These are phyloP conservation scores for Megalopta genalis DNA, from an alignment of 1,140 invertebrate species.

Conservation along the genomic window DNA sequence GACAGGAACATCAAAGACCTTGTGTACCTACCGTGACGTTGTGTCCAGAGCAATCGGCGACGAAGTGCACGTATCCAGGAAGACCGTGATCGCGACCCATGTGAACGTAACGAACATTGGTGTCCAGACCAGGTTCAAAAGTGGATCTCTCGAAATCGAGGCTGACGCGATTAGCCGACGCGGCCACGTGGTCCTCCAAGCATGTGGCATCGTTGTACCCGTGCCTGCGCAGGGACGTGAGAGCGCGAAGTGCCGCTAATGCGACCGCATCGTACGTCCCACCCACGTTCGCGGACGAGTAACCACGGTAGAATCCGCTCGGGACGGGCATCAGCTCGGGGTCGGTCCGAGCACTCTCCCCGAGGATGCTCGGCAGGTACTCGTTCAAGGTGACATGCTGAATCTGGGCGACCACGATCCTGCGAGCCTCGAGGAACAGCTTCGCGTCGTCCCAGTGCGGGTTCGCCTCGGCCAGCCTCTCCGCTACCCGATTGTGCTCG, in stretches of 20 bases:
- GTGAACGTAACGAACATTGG: conserved; percentile 81
- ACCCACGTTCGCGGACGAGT: conserved; percentile 89
- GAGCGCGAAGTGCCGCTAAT: conserved; percentile 86
- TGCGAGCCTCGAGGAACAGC: conserved; percentile 88
- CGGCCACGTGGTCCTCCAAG: conserved; percentile 68
- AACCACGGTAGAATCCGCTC: conserved; percentile 87
- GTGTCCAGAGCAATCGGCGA: conserved; percentile 85
- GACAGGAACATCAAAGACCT: neutral
- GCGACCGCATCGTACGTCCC: conserved; percentile 89
- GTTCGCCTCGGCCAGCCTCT: conserved; percentile 86
- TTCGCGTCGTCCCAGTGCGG: conserved; percentile 92
- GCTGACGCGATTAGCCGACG: conserved; percentile 74
- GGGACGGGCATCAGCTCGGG: conserved; percentile 83
- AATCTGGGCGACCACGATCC: conserved; percentile 88
- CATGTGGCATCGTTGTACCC: conserved; percentile 60
- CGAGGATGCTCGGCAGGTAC: conserved; percentile 89
- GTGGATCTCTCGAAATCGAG: conserved; percentile 66
- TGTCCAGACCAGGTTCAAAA: conserved; percentile 62
- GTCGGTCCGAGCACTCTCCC: conserved; percentile 84
- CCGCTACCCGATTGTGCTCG: conserved; percentile 92
- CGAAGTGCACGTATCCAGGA: conserved; percentile 89
- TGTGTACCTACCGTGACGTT: conserved; percentile 70
- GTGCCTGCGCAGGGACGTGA: conserved; percentile 85
- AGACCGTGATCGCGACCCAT: conserved; percentile 95
- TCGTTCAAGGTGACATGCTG: conserved; percentile 94